Base-by-base conservation (phyloP, 1,140 invertebrate genomes). In the Chymomyza costata region DNA sequence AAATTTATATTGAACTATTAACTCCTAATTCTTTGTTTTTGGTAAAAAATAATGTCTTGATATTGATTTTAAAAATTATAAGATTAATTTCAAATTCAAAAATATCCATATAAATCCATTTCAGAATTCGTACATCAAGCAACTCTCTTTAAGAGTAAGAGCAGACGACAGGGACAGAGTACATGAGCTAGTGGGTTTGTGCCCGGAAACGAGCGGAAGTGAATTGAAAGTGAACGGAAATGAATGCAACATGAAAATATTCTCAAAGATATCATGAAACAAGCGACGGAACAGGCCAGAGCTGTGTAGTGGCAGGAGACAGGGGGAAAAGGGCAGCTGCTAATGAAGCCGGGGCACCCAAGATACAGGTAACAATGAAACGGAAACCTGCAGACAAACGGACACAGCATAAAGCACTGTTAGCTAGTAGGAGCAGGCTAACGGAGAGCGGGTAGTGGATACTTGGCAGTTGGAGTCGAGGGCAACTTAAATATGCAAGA, bases 401-500 rank as follows among this genome's bases (percentile, higher is more conserved):
- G 65, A 62, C 43, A 51, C 39, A 17, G 38, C 37, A 35, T n/a
- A 18, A 8, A 35, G 21, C n/a, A 31, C 2, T 25, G 6, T n/a
- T n/a, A n/a, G 17, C 3, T 0, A 6, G 6, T 8, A 16, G 19
- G 16, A 17, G 6, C n/a, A 19, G 1, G 21, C 14, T 46, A 21
- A 38, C 51, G 30, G 17, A 3, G 6, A 7, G 40, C n/a, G 5
- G 17, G n/a, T 49, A 31, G 35, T 6, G 21, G 8, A 16, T 10
- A n/a, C 30, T n/a, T n/a, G 11, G 6, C 15, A 21, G 34, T n/a
- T n/a, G n/a, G n/a, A n/a, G n/a, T n/a, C n/a, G 10, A 30, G 47
- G 48, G 41, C 44, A 69, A 78, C 71, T 78, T 78, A 78, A 78
- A 71, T 78, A 78, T 78, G 71, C 71, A 78, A 78, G 71, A 78